These are phyloP conservation scores for Hyalella azteca DNA, from an alignment of 2,888 invertebrate genomes.

Conservation along the genomic window DNA sequence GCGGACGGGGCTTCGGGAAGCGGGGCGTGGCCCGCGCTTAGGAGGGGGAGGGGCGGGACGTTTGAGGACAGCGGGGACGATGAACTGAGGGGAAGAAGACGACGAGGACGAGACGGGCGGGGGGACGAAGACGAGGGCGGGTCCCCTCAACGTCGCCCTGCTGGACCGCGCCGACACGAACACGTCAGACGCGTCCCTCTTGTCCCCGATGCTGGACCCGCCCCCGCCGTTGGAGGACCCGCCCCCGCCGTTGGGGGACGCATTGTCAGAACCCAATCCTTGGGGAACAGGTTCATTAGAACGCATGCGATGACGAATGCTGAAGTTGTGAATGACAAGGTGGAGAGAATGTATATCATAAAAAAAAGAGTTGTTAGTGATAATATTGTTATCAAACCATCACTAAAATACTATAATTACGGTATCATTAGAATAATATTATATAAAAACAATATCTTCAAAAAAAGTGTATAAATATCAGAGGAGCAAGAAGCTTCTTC, in stretches of 20 bases:
- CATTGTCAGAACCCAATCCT: background rate
- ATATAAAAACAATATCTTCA: no score
- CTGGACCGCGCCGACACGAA: background rate
- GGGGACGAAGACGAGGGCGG: background rate
- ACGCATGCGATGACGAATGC: no score
- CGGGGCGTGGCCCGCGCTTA: background rate
- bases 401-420: no score
- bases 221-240: background rate
- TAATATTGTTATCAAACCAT: no score
- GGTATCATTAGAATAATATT: no score
- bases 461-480: no score
- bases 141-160: background rate
- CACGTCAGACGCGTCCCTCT: background rate
- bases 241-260: background rate
- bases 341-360: no score
- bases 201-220: background rate
- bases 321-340: no score
- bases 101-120: conserved; percentile 42
- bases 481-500: no score
- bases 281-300: background rate
- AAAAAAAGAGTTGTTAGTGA: no score
- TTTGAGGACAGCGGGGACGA: conserved; percentile 41
- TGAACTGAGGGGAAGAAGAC: background rate
- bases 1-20: background rate
- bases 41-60: conserved; percentile 51